These are phyloP conservation scores for Himalopsyche tibetana DNA, from an alignment of 2,888 invertebrate genomes.

Conservation along the genomic window DNA sequence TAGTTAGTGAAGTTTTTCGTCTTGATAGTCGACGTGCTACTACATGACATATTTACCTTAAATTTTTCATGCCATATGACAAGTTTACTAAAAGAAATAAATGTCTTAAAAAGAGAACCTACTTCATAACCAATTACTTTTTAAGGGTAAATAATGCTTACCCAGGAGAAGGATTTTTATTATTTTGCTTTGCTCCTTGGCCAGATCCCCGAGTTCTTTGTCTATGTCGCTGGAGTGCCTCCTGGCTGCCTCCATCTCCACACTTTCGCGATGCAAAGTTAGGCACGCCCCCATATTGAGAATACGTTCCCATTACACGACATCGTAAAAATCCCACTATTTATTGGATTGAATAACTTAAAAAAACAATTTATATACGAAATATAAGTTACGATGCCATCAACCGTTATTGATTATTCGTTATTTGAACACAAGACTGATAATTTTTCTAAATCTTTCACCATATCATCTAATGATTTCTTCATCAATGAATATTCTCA, in stretches of 20 bases:
- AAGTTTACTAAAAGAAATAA: too few species aligned
- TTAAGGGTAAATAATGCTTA: slow-evolving; percentile 65
- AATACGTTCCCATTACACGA: slow-evolving; percentile 51
- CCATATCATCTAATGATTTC: not conserved
- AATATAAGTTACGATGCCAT: not conserved
- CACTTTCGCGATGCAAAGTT: slow-evolving; percentile 79
- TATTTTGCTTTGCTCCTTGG: slow-evolving; percentile 78
- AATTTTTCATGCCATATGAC: too few species aligned
- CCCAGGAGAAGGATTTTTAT: slow-evolving; percentile 80
- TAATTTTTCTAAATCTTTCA: slow-evolving; percentile 17
- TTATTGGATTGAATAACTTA: not conserved
- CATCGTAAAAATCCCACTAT: slow-evolving; percentile 49
- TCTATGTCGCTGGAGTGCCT: slow-evolving; percentile 80
- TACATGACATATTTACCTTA: too few species aligned
- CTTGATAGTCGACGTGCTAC: too few species aligned
- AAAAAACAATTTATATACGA: not conserved
- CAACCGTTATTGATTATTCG: not conserved
- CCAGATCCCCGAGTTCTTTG: slow-evolving; percentile 77
- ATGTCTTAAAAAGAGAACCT: too few species aligned
- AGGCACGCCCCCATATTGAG: slow-evolving; percentile 80
- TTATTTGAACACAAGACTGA: not conserved
- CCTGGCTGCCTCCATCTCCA: slow-evolving; percentile 73
- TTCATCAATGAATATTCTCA: slow-evolving; percentile 5
- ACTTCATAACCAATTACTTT: too few species aligned
- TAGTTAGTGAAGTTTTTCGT: too few species aligned